Conservation (phyloP, 2,888 invertebrate genomes). For the Ormia ochracea region DNA sequence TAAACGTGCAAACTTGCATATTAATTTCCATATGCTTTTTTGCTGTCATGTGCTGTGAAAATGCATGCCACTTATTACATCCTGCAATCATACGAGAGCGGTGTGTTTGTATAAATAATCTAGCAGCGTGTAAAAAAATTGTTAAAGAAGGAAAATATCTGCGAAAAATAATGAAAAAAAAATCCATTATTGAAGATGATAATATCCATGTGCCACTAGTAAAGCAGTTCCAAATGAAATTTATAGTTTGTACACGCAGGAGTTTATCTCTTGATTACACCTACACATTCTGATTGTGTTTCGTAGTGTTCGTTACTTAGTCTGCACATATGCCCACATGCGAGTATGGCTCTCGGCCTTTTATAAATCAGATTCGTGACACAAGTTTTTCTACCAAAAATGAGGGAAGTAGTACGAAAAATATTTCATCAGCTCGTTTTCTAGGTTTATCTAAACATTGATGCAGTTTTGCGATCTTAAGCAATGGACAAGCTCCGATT, state of each 20-base stretch:
- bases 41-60: not conserved
- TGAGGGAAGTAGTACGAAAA: too few relatives aligned
- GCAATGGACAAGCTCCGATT: too few relatives aligned
- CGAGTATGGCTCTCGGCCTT: too few relatives aligned
- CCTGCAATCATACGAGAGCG: not conserved
- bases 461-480: too few relatives aligned
- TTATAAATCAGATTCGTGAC: too few relatives aligned
- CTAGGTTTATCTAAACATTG: too few relatives aligned
- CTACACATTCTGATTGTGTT: not conserved
- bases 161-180: conserved; percentile 20
- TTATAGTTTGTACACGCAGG: conserved; percentile 2
- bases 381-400: too few relatives aligned
- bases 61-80: not conserved
- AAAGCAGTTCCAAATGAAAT: not conserved
- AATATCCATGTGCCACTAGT: conserved; percentile 13
- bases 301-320: too few relatives aligned
- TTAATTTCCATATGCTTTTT: not conserved
- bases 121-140: not conserved
- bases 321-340: too few relatives aligned
- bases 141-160: conserved; percentile 31
- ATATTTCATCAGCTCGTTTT: too few relatives aligned
- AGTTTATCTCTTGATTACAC: not conserved
- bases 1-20: not conserved
- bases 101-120: not conserved
- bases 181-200: conserved; percentile 35